Base-by-base conservation (phyloP, 53 echinoderm and acorn worm species). In the Luidia sarsii region DNA sequence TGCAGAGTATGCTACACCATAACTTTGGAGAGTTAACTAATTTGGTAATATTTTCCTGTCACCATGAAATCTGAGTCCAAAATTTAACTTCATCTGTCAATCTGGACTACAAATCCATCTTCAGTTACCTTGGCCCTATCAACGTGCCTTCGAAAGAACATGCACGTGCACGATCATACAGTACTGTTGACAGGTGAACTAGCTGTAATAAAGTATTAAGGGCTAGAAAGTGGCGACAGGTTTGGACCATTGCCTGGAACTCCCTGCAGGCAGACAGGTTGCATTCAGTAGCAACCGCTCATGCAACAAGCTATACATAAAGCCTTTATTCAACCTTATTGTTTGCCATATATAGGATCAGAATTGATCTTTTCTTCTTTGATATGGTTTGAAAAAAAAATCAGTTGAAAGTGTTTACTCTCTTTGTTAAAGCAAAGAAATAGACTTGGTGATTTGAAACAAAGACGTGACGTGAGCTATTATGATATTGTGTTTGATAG, bases 401-500 rank as follows among this genome's bases (percentile, higher is more conserved):
- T 72, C 28, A 72, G 54, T 52, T 52, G 36, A 72, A 70, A 55
- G 23, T 72, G 72, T 72, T 72, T 72, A 56, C 56, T 56, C 56
- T 28, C 72, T 56, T 72, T 72, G 72, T 72, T 72, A 72, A 72
- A 56, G 30, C 56, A 37, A 72, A 54, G 72, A 72, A 72, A 72
- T 21, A 56, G 56, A 32, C 56, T 27, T 72, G 56, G 54, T 72
- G 52, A 22, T 72, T 52, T 72, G 72, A 72, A 72, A 72, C 72
- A 72, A 72, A 36, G 72, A 14, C 72, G 55, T 72, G 35, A 72
- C 72, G 72, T 56, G 57, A 35, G 56, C 72, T 35, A 55, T 72
- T 72, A 54, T 72, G 37, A 38, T 72, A 14, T 18, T 25, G 38
- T 50, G 27, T 50, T 72, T 72, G 72, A 72, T 72, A 72, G 72